These are phyloP conservation scores for Lasioglossum lativentre DNA, from an alignment of 2,888 invertebrate genomes.

Conservation along the genomic window DNA sequence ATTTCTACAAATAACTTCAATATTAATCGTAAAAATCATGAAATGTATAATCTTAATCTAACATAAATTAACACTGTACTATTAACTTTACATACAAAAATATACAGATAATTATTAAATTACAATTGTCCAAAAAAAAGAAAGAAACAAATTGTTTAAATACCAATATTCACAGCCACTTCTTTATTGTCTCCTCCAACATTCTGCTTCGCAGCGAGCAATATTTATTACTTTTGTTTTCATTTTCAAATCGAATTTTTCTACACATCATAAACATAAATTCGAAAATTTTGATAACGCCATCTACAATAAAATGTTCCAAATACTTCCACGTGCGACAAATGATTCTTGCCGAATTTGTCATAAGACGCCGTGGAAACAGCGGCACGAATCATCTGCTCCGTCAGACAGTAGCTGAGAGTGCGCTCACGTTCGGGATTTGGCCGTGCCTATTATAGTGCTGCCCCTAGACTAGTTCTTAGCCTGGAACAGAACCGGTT, in stretches of 20 bases:
- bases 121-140: neutral
- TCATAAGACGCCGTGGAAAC: neutral
- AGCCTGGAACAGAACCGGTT: too few relatives aligned
- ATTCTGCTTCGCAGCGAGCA: neutral
- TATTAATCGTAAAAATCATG: neutral
- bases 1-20: neutral
- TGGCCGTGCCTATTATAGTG: too few relatives aligned
- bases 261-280: neutral
- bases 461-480: too few relatives aligned
- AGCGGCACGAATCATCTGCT: neutral
- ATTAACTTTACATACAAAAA: neutral
- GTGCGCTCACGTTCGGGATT: too few relatives aligned
- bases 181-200: neutral
- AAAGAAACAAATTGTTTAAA: neutral
- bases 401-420: too few relatives aligned
- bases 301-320: neutral
- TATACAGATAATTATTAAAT: neutral
- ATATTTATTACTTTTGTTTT: neutral
- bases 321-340: neutral
- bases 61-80: neutral
- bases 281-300: neutral
- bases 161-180: neutral
- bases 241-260: neutral
- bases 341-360: neutral
- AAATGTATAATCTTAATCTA: neutral